phyloP scores from a whole-genome alignment of 2,888 invertebrate species.

The Doris montereyensis region DNA sequence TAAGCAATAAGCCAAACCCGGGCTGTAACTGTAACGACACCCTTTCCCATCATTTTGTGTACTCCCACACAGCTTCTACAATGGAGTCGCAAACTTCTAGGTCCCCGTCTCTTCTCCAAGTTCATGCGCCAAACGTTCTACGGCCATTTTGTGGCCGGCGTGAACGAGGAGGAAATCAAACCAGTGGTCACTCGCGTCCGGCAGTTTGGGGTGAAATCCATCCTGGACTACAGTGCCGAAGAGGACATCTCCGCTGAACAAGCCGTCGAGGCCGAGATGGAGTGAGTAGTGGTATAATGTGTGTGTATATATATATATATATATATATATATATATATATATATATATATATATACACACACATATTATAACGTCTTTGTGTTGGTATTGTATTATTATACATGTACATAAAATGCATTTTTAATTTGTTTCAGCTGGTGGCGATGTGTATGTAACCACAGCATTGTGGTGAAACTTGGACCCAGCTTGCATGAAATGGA shows the following conservation, averaged over 20 bases:
- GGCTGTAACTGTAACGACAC: not conserved
- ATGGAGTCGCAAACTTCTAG: constrained; percentile 84
- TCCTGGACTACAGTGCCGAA: constrained; percentile 98
- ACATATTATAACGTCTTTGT: no score
- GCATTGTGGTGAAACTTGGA: no score
- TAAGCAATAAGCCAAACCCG: no score
- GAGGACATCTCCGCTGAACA: constrained; percentile 90
- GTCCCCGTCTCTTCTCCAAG: constrained; percentile 85
- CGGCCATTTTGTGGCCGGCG: constrained; percentile 98
- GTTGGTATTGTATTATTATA: no score
- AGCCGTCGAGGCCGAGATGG: constrained; percentile 93
- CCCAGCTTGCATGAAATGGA: no score
- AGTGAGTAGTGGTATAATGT: constrained; percentile 82
- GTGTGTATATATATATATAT: no score
- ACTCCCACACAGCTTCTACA: constrained; percentile 78
- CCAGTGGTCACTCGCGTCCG: constrained; percentile 76
- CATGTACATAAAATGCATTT: no score
- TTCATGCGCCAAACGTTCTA: constrained; percentile 97
- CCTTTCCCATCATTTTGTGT: constrained; percentile 46
- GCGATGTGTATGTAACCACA: no score
- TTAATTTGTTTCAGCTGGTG: no score
- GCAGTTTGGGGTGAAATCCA: constrained; percentile 98
- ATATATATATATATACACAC: no score
- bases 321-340: no score
- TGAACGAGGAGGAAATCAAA: constrained; percentile 79